These are phyloP conservation scores for Paedocypris sp. DNA, from an alignment of 2,113 vertebrate species.

Conservation along the genomic window DNA sequence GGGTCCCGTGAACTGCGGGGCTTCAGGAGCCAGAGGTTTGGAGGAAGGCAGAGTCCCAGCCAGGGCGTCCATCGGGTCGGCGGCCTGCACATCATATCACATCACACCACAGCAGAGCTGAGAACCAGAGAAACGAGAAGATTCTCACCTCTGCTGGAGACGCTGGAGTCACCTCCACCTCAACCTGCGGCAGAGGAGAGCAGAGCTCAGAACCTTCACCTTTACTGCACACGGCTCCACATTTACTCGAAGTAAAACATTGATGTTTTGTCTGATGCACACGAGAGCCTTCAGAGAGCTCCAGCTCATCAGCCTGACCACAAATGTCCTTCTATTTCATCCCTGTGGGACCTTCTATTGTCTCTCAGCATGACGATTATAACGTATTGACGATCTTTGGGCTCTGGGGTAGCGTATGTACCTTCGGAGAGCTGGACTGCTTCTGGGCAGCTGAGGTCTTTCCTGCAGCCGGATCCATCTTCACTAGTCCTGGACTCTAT, in stretches of 20 bases:
- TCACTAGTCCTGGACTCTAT: conserved; percentile 43
- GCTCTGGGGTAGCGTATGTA: conserved; percentile 21
- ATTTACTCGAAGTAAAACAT: no score
- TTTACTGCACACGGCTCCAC: not conserved
- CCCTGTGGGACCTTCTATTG: not conserved
- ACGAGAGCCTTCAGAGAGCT: no score
- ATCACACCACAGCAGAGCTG: not conserved
- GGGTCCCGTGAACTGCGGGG: conserved; percentile 49
- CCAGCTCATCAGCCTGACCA: no score
- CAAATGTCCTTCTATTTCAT: not conserved
- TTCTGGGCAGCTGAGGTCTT: conserved; percentile 34
- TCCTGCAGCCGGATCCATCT: conserved; percentile 35
- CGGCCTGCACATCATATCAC: conserved; percentile 33
- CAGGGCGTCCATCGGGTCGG: conserved; percentile 55
- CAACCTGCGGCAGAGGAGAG: conserved; percentile 54
- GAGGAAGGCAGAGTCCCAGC: conserved; percentile 47
- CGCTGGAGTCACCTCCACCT: conserved; percentile 45
- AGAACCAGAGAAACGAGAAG: not conserved
- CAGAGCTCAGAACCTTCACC: conserved; percentile 8
- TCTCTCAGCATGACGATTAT: not conserved
- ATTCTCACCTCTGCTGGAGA: conserved; percentile 46
- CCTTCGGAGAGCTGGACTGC: conserved; percentile 38
- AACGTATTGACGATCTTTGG: no score
- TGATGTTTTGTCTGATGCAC: no score
- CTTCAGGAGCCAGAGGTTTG: conserved; percentile 18